Evolutionary conservation across 2,888 invertebrate species (phyloP), one percentile per base, ranked within the genome.

Genomic region (Epiperipatus broadwayi): DNA sequence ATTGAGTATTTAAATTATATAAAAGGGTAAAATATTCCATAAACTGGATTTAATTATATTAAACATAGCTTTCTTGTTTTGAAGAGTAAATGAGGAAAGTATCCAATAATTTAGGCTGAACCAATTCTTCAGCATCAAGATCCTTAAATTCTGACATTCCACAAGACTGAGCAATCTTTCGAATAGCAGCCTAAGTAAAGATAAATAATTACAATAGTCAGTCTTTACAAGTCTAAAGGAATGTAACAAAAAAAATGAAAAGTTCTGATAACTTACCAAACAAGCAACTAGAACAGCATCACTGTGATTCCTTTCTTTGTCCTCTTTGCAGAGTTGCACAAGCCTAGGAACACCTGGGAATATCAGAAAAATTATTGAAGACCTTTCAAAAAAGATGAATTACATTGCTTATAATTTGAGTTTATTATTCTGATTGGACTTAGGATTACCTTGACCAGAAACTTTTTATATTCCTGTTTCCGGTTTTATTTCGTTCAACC

Each of bases 11-110:
- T n/a, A n/a, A n/a, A n/a, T n/a, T n/a, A n/a, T n/a, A n/a, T n/a
- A n/a, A n/a, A n/a, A n/a, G n/a, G n/a, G n/a, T n/a, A n/a, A n/a
- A n/a, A n/a, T n/a, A n/a, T n/a, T n/a, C n/a, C n/a, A n/a, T n/a
- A n/a, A n/a, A n/a, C n/a, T n/a, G n/a, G n/a, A n/a, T n/a, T n/a
- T n/a, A n/a, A n/a, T n/a, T n/a, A n/a, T n/a, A 14, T 25, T 37
- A 78, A 29, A 78, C 78, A 55, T 77, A 78, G 54, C 78, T 78
- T 57, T 79, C 78, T 54, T 75, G 75, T 48, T 75, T 72, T 19
- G 75, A 71, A 0, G 79, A 78, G 57, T 78, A 79, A 25, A 75
- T 64, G 56, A 78, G 69, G 47, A 79, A 73, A 0, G 78, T 77
- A 53, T 80, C 79, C 60, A 78, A 69, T 8, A 79, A 61, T 51